Evolutionary conservation across 2,797 vertebrate genomes (phyloP).

Genomic region (Cetoscarus ocellatus): DNA sequence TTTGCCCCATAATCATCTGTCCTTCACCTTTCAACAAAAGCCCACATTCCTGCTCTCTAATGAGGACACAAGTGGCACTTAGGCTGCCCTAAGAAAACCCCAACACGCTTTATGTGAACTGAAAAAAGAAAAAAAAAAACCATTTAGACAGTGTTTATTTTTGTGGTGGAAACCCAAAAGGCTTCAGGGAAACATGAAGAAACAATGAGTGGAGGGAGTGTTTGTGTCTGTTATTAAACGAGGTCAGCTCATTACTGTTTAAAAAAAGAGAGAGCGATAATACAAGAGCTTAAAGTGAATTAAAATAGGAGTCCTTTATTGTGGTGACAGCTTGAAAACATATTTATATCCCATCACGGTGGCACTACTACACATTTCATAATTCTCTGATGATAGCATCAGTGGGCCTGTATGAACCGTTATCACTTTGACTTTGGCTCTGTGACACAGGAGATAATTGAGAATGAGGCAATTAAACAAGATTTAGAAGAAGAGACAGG

Average conservation of each 20-base stretch:
- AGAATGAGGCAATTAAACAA: conserved; percentile 48
- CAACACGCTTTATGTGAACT: conserved; percentile 3
- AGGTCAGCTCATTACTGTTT: conserved; percentile 36
- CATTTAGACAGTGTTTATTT: conserved; percentile 32
- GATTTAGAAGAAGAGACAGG: conserved; percentile 52
- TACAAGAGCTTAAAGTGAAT: conserved; percentile 26
- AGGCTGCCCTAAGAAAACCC: conserved; percentile 23
- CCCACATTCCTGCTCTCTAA: conserved; percentile 49
- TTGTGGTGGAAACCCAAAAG: conserved; percentile 10
- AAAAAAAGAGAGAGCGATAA: conserved; percentile 26
- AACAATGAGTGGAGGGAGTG: conserved; percentile 33
- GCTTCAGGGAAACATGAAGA: neutral
- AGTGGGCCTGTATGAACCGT: conserved; percentile 25
- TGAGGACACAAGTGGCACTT: conserved; percentile 54
- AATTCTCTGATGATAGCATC: conserved; percentile 22
- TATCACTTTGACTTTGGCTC: conserved; percentile 49
- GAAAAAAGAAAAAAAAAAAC: conserved; percentile 32
- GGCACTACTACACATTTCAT: conserved; percentile 19
- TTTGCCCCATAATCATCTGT: conserved; percentile 51
- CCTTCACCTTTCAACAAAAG: conserved; percentile 54
- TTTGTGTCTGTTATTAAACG: conserved; percentile 30
- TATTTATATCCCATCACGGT: conserved; percentile 15
- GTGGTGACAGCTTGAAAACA: conserved; percentile 22
- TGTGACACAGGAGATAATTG: conserved; percentile 48
- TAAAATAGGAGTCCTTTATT: conserved; percentile 15